These are phyloP conservation scores for Leptura quadrifasciata DNA, from an alignment of 2,888 invertebrate genomes.

Conservation along the genomic window DNA sequence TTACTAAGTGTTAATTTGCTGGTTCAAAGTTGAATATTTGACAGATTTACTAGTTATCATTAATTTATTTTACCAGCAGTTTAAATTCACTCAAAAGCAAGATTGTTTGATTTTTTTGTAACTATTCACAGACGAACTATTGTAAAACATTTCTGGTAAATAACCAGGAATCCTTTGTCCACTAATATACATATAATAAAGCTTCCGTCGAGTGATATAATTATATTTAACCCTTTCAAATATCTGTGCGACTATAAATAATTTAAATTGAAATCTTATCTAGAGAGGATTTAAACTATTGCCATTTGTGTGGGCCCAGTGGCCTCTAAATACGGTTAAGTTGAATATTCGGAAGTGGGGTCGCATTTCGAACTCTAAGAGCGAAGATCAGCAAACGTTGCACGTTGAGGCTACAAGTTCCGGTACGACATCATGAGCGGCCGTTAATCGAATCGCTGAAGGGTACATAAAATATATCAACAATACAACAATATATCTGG, in stretches of 20 bases:
- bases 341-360: constrained; percentile 54
- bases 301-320: constrained; percentile 57
- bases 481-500: too few species aligned
- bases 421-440: constrained; percentile 52
- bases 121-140: too few species aligned
- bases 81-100: neutral
- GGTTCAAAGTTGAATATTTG: constrained; percentile 28
- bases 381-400: constrained; percentile 45
- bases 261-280: constrained; percentile 70
- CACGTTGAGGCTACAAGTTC: constrained; percentile 52
- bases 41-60: constrained; percentile 8
- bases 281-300: constrained; percentile 64
- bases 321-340: constrained; percentile 62
- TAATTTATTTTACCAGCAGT: neutral
- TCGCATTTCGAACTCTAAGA: constrained; percentile 40
- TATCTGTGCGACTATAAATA: constrained; percentile 59
- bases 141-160: neutral
- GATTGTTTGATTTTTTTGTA: neutral
- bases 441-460: neutral
- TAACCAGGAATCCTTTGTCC: neutral
- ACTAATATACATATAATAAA: neutral
- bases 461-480: constrained; percentile 19
- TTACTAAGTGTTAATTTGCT: constrained; percentile 60
- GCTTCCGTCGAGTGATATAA: constrained; percentile 40
- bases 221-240: constrained; percentile 39